phyloP scores from a whole-genome alignment of 2,797 vertebrate species.

The Epinephelus malabaricus region DNA sequence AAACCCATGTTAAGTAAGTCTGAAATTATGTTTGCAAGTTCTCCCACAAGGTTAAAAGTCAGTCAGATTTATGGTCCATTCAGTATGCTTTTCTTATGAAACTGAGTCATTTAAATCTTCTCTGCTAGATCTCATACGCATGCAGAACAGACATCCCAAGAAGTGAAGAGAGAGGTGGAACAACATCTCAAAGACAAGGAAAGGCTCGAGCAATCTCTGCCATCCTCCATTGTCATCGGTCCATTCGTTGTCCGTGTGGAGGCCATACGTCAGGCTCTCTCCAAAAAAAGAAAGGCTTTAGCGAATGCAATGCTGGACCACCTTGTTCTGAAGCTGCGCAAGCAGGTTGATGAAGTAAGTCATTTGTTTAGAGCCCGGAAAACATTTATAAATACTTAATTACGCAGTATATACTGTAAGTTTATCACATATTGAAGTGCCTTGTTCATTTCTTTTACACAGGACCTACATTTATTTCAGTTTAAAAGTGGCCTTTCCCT shows the following conservation, averaged over 20 bases:
- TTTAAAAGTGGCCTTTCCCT: not conserved
- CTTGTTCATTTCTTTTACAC: not conserved
- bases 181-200: conserved; percentile 87
- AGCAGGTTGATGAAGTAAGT: conserved; percentile 89
- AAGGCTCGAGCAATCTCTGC: conserved; percentile 84
- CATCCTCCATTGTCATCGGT: conserved; percentile 89
- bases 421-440: not conserved
- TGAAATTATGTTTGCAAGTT: not conserved
- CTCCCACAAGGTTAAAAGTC: not conserved
- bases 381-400: not conserved
- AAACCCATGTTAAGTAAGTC: conserved; percentile 87
- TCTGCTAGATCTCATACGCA: conserved; percentile 81
- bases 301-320: conserved; percentile 86
- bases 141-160: conserved; percentile 81
- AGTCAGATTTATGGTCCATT: conserved; percentile 9
- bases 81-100: not conserved
- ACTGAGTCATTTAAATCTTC: not conserved
- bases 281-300: conserved; percentile 86
- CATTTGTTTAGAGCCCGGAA: not conserved
- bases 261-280: conserved; percentile 85
- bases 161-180: conserved; percentile 86
- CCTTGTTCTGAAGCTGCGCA: conserved; percentile 86
- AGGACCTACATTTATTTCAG: not conserved
- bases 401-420: not conserved
- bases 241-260: conserved; percentile 89